Conservation (phyloP, 92 coral and sea anemone species). For the Heteractis magnifica region DNA sequence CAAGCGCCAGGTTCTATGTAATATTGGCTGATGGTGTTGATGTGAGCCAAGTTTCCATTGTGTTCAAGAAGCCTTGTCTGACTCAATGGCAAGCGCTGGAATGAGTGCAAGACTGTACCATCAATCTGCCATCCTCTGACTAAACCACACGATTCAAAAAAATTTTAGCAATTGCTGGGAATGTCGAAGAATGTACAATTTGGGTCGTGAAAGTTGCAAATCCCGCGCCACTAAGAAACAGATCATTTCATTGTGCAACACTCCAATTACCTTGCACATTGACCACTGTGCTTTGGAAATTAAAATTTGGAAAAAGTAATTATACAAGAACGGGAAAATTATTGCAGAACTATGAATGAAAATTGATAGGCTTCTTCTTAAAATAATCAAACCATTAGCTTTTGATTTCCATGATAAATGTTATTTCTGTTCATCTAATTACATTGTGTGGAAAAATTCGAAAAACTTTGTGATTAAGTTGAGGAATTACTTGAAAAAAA, state of each 20-base stretch:
- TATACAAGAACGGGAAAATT: not conserved
- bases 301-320: constrained; percentile 9
- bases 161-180: not conserved
- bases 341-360: not conserved
- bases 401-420: not conserved
- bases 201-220: not conserved
- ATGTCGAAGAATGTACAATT: not conserved
- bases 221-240: not conserved
- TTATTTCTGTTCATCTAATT: not conserved
- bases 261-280: not conserved
- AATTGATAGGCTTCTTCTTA: not conserved
- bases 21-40: not conserved
- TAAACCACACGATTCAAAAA: not conserved
- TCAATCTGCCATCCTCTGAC: not conserved
- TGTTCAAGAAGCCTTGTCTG: not conserved
- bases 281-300: constrained; percentile 17
- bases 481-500: not conserved
- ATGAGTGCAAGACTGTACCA: not conserved
- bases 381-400: not conserved
- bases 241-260: not conserved
- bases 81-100: not conserved
- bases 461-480: not conserved
- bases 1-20: not conserved
- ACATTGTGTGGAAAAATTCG: not conserved
- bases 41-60: not conserved